phyloP scores from a whole-genome alignment of 2,797 vertebrate species.

The Myioborus miniatus region DNA sequence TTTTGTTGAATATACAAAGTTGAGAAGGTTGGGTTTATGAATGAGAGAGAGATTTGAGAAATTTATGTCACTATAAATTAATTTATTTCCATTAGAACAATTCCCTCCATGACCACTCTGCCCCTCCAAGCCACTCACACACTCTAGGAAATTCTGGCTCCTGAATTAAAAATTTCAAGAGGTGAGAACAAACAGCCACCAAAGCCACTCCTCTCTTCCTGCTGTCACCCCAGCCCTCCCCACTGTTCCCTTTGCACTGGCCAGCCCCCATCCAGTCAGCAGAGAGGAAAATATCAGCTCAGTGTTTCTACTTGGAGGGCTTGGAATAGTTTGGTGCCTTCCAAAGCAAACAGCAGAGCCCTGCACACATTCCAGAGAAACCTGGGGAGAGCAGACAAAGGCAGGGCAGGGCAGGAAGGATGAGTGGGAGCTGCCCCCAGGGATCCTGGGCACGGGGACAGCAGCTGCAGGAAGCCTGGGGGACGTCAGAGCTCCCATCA shows the following conservation, averaged over 20 bases:
- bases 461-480: constrained; percentile 39
- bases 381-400: background rate
- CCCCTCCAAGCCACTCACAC: background rate
- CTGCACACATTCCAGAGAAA: background rate
- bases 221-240: constrained; percentile 48
- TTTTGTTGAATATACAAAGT: background rate
- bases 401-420: constrained; percentile 32
- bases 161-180: constrained; percentile 35
- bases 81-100: background rate
- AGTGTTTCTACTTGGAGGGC: constrained; percentile 21
- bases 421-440: background rate
- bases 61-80: background rate
- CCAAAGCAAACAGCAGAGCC: constrained; percentile 64
- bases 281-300: constrained; percentile 19
- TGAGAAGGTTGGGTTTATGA: background rate
- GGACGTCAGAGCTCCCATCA: background rate
- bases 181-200: constrained; percentile 27
- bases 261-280: constrained; percentile 16
- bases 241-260: background rate
- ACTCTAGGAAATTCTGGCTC: background rate
- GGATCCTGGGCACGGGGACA: background rate
- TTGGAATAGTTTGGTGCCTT: constrained; percentile 38
- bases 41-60: background rate
- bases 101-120: background rate
- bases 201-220: constrained; percentile 20